Evolutionary conservation across 2,797 vertebrate genomes (phyloP), one percentile per base, ranked within the genome.

Genomic region (Sebastiscus tertius): DNA sequence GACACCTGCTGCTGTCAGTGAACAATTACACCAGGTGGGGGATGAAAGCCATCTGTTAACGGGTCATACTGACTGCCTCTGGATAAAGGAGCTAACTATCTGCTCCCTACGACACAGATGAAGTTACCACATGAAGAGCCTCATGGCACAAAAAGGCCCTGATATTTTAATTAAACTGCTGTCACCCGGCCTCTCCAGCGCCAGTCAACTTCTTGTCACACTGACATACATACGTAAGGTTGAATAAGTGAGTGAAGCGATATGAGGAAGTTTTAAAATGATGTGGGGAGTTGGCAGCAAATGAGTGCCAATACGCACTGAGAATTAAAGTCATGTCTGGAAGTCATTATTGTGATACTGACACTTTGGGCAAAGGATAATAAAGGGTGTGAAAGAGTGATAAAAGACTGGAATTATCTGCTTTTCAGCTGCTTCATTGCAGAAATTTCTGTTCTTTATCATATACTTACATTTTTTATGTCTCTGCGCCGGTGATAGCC

Each of bases 121-220:
- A 90, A 70, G 56, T 74, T 79, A 63, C 62, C 75, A 72, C 67
- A 72, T 60, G 31, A 83, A 75, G 56, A 72, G 72, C 54, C 64
- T 71, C 27, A n/a, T 81, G 69, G 60, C 64, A 64, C 81, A 80
- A 83, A 82, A 83, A 39, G 69, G 55, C 60, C 39, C 39, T 77
- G 88, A 87, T 89, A 80, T 89, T 91, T 90, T 92, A 91, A 94
- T 93, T 93, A 93, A 93, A 89, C 82, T 70, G 73, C 84, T 87
- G 86, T 90, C 90, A 90, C 82, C 86, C 63, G 14, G 34, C 67
- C 69, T 75, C 77, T 66, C 68, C 73, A 72, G 67, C 54, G 31
- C 55, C 67, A 80, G 82, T 72, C 76, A 76, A 56, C 64, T 55
- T 87, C 74, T 78, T 77, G 75, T 80, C 76, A 79, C 72, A 72